Percentiles rank a stretch among this genome's conserved stretches.
Conservation (phyloP, 2,113 vertebrate genomes). For the Passerina amoena region DNA sequence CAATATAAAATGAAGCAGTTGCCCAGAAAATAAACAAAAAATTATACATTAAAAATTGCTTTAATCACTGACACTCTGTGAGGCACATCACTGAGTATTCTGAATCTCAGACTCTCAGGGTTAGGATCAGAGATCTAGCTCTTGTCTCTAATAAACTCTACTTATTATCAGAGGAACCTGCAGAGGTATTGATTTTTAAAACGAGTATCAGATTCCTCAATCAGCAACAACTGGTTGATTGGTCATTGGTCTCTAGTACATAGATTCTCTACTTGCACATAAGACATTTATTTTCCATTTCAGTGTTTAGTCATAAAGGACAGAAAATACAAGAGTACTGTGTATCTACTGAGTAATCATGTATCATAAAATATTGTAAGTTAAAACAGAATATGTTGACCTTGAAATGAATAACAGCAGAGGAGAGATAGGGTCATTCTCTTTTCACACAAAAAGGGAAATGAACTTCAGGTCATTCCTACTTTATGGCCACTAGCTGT, state of each 20-base stretch:
- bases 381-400: constrained; percentile 21
- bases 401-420: constrained; percentile 31
- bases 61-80: not conserved
- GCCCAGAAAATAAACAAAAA: not conserved
- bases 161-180: not conserved
- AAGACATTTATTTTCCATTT: not conserved
- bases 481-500: constrained; percentile 30
- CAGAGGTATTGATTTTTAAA: not conserved
- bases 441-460: not conserved
- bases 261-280: not conserved
- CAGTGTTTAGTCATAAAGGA: not conserved
- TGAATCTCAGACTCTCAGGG: not conserved
- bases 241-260: not conserved
- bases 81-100: not conserved
- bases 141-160: not conserved
- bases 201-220: not conserved
- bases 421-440: not conserved
- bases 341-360: not conserved
- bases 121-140: not conserved
- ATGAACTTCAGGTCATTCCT: constrained; percentile 3
- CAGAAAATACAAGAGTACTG: not conserved
- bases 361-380: not conserved
- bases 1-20: not conserved
- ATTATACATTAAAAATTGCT: not conserved
- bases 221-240: not conserved